Conservation (phyloP, 2,797 vertebrate genomes). For the Trachops cirrhosus region DNA sequence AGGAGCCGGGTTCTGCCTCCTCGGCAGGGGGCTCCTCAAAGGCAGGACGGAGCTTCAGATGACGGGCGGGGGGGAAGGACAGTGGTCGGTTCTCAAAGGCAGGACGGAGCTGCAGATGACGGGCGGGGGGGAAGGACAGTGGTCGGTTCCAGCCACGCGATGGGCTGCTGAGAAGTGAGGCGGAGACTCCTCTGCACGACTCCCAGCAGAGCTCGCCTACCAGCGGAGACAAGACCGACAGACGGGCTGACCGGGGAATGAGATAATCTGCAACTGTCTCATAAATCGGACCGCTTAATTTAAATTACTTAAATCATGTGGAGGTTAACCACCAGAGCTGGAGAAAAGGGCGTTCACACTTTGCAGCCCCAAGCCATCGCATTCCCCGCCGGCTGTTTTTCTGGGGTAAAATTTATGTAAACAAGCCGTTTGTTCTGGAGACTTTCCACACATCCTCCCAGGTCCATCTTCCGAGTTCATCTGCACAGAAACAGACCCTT, state of each 20-base stretch:
- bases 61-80: background rate
- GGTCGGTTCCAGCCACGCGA: background rate
- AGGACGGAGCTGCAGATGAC: background rate
- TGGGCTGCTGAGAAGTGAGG: background rate
- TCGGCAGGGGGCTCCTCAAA: background rate
- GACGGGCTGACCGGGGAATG: background rate
- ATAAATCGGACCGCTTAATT: background rate
- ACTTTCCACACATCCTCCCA: background rate
- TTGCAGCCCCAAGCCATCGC: background rate
- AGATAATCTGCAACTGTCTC: background rate
- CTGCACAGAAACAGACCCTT: constrained; percentile 12
- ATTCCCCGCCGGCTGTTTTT: background rate
- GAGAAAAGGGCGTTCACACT: background rate
- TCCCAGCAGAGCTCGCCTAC: background rate
- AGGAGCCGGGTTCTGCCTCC: background rate
- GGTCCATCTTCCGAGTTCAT: constrained; percentile 25
- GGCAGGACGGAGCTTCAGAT: background rate
- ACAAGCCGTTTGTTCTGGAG: background rate
- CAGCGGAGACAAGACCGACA: background rate
- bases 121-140: background rate
- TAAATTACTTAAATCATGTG: background rate
- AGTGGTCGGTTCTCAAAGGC: background rate
- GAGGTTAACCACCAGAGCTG: background rate
- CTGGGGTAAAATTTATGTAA: background rate
- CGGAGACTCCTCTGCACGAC: background rate